A percentile compares a stretch with the other conserved stretches of the same genome.
Evolutionary conservation across 1,140 invertebrate genomes (phyloP).

Genomic region (Diabrotica virgifera): DNA sequence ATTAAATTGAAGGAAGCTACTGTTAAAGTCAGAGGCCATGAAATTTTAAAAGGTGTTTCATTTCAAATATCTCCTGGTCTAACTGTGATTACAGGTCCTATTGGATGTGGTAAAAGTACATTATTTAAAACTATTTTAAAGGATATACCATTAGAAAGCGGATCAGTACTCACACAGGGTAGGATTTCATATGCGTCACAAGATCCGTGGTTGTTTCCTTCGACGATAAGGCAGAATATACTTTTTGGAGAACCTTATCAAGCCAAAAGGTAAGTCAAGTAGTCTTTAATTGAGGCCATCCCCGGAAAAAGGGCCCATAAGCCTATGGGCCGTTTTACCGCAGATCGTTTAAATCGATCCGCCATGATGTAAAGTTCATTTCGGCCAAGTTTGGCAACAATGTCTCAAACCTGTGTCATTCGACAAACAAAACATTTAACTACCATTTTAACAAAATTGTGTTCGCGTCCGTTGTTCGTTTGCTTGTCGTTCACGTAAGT

Average conservation of each 20-base stretch:
- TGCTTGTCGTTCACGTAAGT: no score
- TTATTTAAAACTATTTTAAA: constrained; percentile 67
- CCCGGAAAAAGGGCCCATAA: no score
- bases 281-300: constrained; percentile 48
- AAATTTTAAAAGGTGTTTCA: constrained; percentile 55
- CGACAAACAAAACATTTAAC: no score
- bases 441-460: no score
- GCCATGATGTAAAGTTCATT: no score
- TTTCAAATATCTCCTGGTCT: constrained; percentile 62
- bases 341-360: no score
- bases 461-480: no score
- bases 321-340: no score
- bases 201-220: constrained; percentile 74
- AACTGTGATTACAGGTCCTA: constrained; percentile 69
- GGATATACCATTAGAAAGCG: constrained; percentile 64
- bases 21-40: constrained; percentile 33
- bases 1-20: constrained; percentile 34
- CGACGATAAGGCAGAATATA: constrained; percentile 61
- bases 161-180: constrained; percentile 62
- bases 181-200: constrained; percentile 75
- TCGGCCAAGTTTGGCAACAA: no score
- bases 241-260: constrained; percentile 54
- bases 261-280: constrained; percentile 50
- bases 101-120: constrained; percentile 80
- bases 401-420: no score